These are phyloP conservation scores for Arbacia lixula DNA, from an alignment of 53 echinoderm and acorn worm species.

Conservation along the genomic window DNA sequence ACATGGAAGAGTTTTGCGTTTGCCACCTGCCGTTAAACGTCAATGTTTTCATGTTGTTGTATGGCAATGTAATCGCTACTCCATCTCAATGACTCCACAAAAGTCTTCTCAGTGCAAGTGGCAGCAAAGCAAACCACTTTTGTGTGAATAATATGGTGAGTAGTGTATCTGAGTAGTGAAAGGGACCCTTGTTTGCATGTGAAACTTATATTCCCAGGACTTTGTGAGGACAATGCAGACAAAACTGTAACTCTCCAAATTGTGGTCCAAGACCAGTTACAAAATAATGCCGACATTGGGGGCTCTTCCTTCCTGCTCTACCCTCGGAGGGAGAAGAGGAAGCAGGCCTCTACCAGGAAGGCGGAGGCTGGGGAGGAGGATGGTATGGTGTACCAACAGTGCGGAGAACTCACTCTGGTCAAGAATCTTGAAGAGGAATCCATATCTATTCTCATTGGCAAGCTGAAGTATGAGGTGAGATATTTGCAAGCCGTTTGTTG, in stretches of 20 bases:
- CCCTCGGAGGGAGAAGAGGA: neutral
- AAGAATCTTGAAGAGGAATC: constrained; percentile 17
- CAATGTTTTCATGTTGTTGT: neutral
- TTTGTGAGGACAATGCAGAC: constrained; percentile 20
- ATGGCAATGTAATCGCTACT: too few relatives aligned
- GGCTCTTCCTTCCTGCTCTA: constrained; percentile 32
- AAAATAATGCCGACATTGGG: neutral
- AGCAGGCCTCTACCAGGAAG: neutral
- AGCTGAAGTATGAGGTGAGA: constrained; percentile 50
- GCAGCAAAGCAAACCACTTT: too few relatives aligned
- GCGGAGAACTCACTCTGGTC: constrained; percentile 21
- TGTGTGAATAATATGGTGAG: too few relatives aligned
- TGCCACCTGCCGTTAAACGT: too few relatives aligned
- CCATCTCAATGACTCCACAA: too few relatives aligned
- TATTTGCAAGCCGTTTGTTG: too few relatives aligned
- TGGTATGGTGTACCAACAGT: constrained; percentile 6
- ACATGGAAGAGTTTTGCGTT: too few relatives aligned
- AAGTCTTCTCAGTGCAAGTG: too few relatives aligned
- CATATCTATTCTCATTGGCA: constrained; percentile 8
- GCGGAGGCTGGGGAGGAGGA: too few relatives aligned
- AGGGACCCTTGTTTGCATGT: too few relatives aligned
- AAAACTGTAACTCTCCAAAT: constrained; percentile 37
- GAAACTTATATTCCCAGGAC: neutral
- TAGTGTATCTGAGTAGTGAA: too few relatives aligned
- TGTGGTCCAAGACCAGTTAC: neutral